Base-by-base conservation (phyloP, 2,797 vertebrate species). In the Labeo calbasu region DNA sequence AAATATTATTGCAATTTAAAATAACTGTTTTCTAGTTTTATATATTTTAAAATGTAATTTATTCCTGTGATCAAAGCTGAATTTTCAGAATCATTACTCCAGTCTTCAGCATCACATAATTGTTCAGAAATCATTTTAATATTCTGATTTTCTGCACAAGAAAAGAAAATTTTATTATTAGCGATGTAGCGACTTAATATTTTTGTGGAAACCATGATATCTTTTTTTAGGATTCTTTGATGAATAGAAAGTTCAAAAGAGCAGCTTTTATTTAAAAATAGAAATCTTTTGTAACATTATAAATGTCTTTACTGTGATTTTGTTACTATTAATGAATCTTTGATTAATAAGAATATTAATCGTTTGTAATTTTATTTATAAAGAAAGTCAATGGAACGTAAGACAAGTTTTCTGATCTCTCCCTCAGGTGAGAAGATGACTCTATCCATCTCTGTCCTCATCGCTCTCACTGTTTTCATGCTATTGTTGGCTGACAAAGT, bases 391-490 rank as follows among this genome's bases (percentile, higher is more conserved):
- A 10, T 68, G 71, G 4, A 10, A 9, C 36, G 6, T 70, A 48
- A 50, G 25, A 13, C 3, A 0, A 2, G 48, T 2, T 2, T 40
- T 40, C n/a, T 14, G 25, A 55, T 32, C 0, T 79, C 43, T 71
- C 65, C 6, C 17, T 28, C 88, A 96, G 95, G 95, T n/a, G 95
- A 96, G 92, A 96, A 96, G 91, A 95, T 96, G 94, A 95, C 94
- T 1, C 91, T 96, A 25, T 96, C 95, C 4, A 96, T 96, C 83
- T 96, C 96, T 0, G 94, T 95, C 19, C 91, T 96, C 77, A 93
- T 96, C 57, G 95, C 95, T 9, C 94, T 96, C 19, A 96, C 95
- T 15, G 95, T 96, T 82, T 96, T 96, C 90, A 91, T 96, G 89
- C 91, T 96, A 46, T 92, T 96, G 88, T 88, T 96, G 91, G 95